These are phyloP conservation scores for Oncopodura yosiiana DNA, from an alignment of 1,140 invertebrate genomes.

Conservation along the genomic window DNA sequence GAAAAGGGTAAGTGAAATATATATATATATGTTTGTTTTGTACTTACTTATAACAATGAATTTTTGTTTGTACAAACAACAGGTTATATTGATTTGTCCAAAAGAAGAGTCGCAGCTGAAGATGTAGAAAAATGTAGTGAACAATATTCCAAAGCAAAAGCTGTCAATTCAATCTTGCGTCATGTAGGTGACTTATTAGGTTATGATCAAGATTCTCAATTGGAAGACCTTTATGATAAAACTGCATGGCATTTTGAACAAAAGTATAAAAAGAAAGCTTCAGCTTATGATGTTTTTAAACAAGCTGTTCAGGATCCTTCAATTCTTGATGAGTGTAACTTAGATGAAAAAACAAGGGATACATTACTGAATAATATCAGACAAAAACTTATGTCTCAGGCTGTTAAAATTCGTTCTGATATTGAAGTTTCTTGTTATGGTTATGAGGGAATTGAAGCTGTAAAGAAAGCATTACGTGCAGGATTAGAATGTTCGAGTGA, in stretches of 20 bases:
- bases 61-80: conserved; percentile 22
- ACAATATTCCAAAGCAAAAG: conserved; percentile 96
- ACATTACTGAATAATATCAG: conserved; percentile 90
- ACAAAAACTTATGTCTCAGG: conserved; percentile 91
- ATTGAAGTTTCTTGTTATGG: conserved; percentile 98
- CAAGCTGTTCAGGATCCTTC: conserved; percentile 92
- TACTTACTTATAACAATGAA: background rate
- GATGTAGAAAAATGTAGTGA: conserved; percentile 98
- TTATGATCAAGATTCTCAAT: conserved; percentile 79
- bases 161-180: conserved; percentile 93
- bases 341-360: conserved; percentile 86
- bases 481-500: conserved; percentile 87
- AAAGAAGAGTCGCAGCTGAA: conserved; percentile 93
- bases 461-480: conserved; percentile 82
- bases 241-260: conserved; percentile 99
- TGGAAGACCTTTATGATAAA: conserved; percentile 91
- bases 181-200: conserved; percentile 92
- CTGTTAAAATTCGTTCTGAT: conserved; percentile 94
- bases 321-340: conserved; percentile 89
- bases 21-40: background rate
- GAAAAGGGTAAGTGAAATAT: conserved; percentile 72
- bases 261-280: conserved; percentile 90
- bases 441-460: conserved; percentile 98
- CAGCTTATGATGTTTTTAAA: conserved; percentile 97
- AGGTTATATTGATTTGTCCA: conserved; percentile 99